phyloP scores from a whole-genome alignment of 2,113 vertebrate genomes.

The Guaruba guarouba region DNA sequence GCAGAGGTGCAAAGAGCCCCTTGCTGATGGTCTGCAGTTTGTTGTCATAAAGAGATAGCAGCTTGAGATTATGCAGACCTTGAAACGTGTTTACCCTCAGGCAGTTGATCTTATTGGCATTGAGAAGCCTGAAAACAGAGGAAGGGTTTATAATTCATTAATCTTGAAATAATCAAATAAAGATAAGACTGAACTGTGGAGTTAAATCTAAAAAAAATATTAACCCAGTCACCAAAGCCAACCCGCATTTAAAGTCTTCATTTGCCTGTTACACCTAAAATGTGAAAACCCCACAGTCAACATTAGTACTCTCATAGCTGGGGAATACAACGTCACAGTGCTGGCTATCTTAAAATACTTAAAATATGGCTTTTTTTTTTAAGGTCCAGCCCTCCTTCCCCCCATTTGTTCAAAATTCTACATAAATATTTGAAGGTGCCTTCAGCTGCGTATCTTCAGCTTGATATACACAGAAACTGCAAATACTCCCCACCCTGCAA shows the following conservation, averaged over 20 bases:
- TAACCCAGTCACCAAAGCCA: neutral
- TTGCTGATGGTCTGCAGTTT: slow-evolving; percentile 98
- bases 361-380: neutral
- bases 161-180: neutral
- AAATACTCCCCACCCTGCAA: neutral
- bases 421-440: neutral
- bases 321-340: neutral
- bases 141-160: slow-evolving; percentile 18
- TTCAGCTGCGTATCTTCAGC: neutral
- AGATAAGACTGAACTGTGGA: neutral
- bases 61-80: slow-evolving; percentile 95
- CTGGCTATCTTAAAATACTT: neutral
- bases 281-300: neutral
- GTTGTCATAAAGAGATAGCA: slow-evolving; percentile 98
- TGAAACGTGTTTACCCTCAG: slow-evolving; percentile 96
- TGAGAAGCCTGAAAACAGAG: slow-evolving; percentile 87
- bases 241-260: neutral
- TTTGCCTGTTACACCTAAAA: neutral
- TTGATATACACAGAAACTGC: neutral
- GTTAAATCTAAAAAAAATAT: neutral
- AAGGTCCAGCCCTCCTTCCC: neutral
- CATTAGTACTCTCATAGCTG: neutral
- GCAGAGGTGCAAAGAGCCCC: slow-evolving; percentile 91
- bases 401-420: neutral
- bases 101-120: slow-evolving; percentile 99